Base-by-base conservation (phyloP, 2,113 vertebrate species). In the Cromileptes altivelis region DNA sequence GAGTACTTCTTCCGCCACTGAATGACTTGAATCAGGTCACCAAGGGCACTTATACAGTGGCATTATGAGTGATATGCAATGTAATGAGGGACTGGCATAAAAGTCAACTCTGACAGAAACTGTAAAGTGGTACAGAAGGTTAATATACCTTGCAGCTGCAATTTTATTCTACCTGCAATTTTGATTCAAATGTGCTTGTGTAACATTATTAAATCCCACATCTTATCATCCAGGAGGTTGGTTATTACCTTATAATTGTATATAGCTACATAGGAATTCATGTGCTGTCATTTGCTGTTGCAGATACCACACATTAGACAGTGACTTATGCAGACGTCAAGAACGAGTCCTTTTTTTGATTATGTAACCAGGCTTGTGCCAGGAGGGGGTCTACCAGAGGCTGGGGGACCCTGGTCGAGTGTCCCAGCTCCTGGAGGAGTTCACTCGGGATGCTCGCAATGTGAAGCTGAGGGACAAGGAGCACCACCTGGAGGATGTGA, bases 381-480 rank as follows among this genome's bases (percentile, higher is more conserved):
- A 94, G 85, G 96, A 97, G 82, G 95, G 96, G 69, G 95, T 99
- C 68, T 99, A 99, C 89, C 94, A 97, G 89, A 96, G 94, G 70
- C 94, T 77, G 3, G 98, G 98, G 0, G 92, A 98, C 82, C 92
- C 96, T 3, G 89, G 80, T 14, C 94, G 90, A 7, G 94, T 97
- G 47, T 87, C 91, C 23, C 95, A 94, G 71, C 96, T 99, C 30
- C 91, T 98, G 78, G 96, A 97, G 84, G 95, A 92, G 76, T 99
- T 99, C 94, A 96, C 93, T 82, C 96, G 94, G 40, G 97, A 99
- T 69, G 98, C 98, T 15, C 96, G 98, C 55, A 97, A 95, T 27
- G 97, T 99, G 88, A 99, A 99, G 81, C 89, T 99, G 84, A 95
- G 97, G 79, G 90, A 94, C 81, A 96, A 97, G 74, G 97, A 96